A percentile compares a stretch with the other conserved stretches of the same genome.
Evolutionary conservation across 1,140 invertebrate genomes (phyloP).

Genomic region (Bombus sylvicola): DNA sequence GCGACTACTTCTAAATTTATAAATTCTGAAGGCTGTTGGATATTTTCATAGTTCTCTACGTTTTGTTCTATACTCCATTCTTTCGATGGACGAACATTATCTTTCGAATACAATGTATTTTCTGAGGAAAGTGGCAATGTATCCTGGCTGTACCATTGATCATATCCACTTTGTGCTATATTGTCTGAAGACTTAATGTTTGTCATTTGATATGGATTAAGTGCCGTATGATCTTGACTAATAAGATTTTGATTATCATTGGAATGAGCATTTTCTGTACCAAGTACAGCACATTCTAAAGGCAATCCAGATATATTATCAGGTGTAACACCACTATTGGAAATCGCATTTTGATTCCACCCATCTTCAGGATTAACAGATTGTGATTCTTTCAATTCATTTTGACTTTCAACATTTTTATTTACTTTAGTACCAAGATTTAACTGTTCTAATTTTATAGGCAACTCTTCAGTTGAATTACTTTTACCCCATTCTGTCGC

Average conservation of each 20-base stretch:
- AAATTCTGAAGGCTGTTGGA: constrained; percentile 76
- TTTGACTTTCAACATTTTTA: constrained; percentile 61
- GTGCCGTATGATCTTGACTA: constrained; percentile 45
- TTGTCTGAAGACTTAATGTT: constrained; percentile 50
- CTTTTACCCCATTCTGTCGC: constrained; percentile 65
- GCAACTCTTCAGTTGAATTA: constrained; percentile 61
- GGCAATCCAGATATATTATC: constrained; percentile 66
- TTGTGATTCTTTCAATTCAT: constrained; percentile 38
- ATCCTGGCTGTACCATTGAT: constrained; percentile 80
- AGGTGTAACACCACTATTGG: constrained; percentile 32
- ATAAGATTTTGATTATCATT: constrained; percentile 46
- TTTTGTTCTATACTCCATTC: constrained; percentile 71
- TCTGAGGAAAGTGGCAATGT: constrained; percentile 44
- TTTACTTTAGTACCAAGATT: constrained; percentile 56
- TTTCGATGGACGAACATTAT: constrained; percentile 56
- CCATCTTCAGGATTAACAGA: constrained; percentile 24
- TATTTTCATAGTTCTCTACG: constrained; percentile 80
- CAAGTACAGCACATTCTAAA: constrained; percentile 41
- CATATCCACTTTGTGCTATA: constrained; percentile 72
- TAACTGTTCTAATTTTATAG: constrained; percentile 69
- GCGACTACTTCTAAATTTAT: constrained; percentile 78
- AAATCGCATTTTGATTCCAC: constrained; percentile 37
- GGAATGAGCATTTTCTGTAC: constrained; percentile 46
- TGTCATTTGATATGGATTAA: constrained; percentile 54
- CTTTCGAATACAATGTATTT: constrained; percentile 65